Base-by-base conservation (phyloP, 2,888 invertebrate species). In the Nymphalis polychloros region DNA sequence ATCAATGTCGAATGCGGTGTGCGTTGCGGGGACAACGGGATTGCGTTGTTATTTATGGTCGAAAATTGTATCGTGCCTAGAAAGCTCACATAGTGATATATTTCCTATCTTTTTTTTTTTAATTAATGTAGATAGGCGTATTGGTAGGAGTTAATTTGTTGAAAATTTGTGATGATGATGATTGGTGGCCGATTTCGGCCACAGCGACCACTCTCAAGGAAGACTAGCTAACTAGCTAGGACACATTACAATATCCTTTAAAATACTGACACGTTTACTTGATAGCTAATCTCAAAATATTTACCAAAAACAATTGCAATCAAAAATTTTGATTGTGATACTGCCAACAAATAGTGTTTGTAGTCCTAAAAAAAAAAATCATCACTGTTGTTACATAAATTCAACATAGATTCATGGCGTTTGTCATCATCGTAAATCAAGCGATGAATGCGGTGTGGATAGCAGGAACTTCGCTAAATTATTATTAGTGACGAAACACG, bases 1-100 rank as follows among this genome's bases (percentile, higher is more conserved):
- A 68, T 68, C 64, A 68, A 59, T 41, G 64, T 64, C 68, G 55
- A 68, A 48, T 49, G 64, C 35, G 53, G 59, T 59, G 53, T 31
- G 60, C 60, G 68, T 64, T 68, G 53, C 60, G 63, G 68, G 23
- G 57, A 57, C 57, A 57, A 41, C 57, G 60, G 47, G 66, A 61
- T 61, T 66, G 53, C 17, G 13, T 59, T 59, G 23, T 27, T 35
- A 67, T 67, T 67, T 66, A 66, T 62, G 19, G 19, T 20, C 10
- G 57, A 57, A 19, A 41, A 57, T 41, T 57, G 57, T 57, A 8
- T 31, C 16, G 7, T 55, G 27, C 17, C 31, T 41, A 27, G 53
- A 13, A 13, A 23, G 27, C 19, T 50, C 17, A 27, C 16, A 53
- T 10, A 27, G 53, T 13, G 2, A 1, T 16, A 2, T 53, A 8